Conservation (phyloP, 2,888 invertebrate species). For the Drepanosiphum platanoidis region DNA sequence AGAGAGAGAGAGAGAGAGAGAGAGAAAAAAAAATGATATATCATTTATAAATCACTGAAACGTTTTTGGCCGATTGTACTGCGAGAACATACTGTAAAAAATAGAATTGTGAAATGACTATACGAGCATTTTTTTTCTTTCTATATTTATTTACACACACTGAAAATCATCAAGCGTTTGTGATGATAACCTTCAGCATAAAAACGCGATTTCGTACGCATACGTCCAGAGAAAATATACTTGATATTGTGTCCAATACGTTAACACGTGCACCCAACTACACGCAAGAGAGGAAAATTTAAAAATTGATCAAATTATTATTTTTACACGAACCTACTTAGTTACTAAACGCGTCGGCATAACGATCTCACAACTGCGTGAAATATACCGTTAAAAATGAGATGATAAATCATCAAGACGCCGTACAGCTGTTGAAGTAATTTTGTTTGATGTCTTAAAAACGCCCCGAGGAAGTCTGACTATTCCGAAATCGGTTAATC, state of each 20-base stretch:
- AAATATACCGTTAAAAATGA: slow-evolving; percentile 48
- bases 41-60: not conserved
- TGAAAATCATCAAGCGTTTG: not conserved
- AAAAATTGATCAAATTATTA: slow-evolving; percentile 31
- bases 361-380: slow-evolving; percentile 1
- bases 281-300: not conserved
- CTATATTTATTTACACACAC: not conserved
- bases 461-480: slow-evolving; percentile 17
- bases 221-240: not conserved
- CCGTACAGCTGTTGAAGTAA: slow-evolving; percentile 28
- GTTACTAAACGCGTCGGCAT: not conserved
- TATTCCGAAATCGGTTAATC: slow-evolving; percentile 9
- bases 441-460: slow-evolving; percentile 22
- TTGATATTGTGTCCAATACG: not conserved
- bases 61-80: not conserved
- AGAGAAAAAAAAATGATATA: not conserved
- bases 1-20: no score
- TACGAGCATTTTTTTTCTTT: not conserved
- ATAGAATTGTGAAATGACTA: not conserved
- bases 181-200: not conserved
- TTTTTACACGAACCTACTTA: slow-evolving; percentile 36
- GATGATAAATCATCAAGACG: slow-evolving; percentile 47
- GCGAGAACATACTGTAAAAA: not conserved
- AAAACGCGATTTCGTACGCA: slow-evolving; percentile 6
- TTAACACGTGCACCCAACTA: not conserved